Evolutionary conservation across 2,888 invertebrate genomes (phyloP), one percentile per base, ranked within the genome.

Genomic region (Agrotis segetum): DNA sequence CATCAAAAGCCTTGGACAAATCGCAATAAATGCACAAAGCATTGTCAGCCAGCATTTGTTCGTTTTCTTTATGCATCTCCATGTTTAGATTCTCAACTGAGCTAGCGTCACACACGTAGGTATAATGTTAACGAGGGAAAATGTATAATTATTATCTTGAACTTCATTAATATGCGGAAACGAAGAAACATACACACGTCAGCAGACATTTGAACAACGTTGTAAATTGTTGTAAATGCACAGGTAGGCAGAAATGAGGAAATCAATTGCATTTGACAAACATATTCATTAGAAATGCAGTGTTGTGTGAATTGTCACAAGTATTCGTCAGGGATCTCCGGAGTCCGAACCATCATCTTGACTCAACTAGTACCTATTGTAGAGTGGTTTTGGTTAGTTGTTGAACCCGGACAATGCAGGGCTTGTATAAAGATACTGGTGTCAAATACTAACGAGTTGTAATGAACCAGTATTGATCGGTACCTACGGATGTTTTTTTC

Each of bases 91-190:
- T 5, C 5, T 29, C 46, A 47, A 13, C 16, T 3, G 0, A 17
- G 19, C 29, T 13, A 2, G 17, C 47, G 64, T 34, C 11, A n/a
- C 47, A 21, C 52, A 29, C 29, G 29, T 17, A 11, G 24, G 29
- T 17, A 11, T 29, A 4, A 47, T 52, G 13, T 24, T 5, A 7
- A 21, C 24, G 16, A 50, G 21, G 44, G 44, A 50, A 50, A 7
- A 62, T 65, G 24, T 16, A 47, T 29, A 14, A 40, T 40, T 40
- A 34, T 56, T 46, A 64, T 44, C n/a, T 64, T 50, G 21, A 56
- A 34, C 49, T 49, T 21, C n/a, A 56, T 56, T 21, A 64, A 34
- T 21, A 72, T 19, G 40, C 49, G 56, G 75, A 74, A 65, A 56
- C 17, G 17, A 50, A 55, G 13, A 34, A 21, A 44, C 16, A 59